Conservation (phyloP, 2,888 invertebrate species). For the Tachystola acroxantha region DNA sequence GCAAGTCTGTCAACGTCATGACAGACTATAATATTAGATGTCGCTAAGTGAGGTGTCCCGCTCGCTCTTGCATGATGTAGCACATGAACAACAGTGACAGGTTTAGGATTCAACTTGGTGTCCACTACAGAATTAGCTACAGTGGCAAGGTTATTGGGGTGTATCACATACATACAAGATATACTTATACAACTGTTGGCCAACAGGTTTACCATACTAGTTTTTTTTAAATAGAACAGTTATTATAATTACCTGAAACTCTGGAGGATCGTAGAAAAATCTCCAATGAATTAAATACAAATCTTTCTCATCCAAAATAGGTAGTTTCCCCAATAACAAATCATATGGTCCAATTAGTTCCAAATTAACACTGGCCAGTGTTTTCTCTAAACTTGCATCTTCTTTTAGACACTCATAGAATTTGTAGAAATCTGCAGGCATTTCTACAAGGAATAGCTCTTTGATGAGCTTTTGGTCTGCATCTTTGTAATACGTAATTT, state of each 20-base stretch:
- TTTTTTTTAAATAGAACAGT: too few species aligned
- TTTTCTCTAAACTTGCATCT: conserved; percentile 72
- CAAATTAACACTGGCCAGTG: conserved; percentile 82
- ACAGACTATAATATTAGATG: too few species aligned
- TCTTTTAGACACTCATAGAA: conserved; percentile 88
- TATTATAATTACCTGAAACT: conserved; percentile 92
- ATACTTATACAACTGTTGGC: too few species aligned
- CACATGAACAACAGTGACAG: too few species aligned
- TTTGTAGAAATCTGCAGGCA: conserved; percentile 93
- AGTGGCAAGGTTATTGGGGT: too few species aligned
- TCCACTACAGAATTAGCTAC: too few species aligned
- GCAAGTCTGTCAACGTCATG: too few species aligned
- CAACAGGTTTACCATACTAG: too few species aligned
- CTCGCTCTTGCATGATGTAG: too few species aligned
- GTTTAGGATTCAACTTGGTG: too few species aligned
- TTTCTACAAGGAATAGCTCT: conserved; percentile 87
- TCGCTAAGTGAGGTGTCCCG: too few species aligned
- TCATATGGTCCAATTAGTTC: conserved; percentile 93
- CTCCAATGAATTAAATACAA: conserved; percentile 91
- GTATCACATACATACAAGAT: too few species aligned
- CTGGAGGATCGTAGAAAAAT: conserved; percentile 96
- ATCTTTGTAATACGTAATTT: conserved; percentile 52
- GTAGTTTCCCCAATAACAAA: conserved; percentile 82
- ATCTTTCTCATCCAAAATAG: conserved; percentile 71
- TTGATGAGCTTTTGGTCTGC: conserved; percentile 79